Evolutionary conservation across 2,113 vertebrate species (phyloP).

Genomic region (Shinisaurus crocodilurus): DNA sequence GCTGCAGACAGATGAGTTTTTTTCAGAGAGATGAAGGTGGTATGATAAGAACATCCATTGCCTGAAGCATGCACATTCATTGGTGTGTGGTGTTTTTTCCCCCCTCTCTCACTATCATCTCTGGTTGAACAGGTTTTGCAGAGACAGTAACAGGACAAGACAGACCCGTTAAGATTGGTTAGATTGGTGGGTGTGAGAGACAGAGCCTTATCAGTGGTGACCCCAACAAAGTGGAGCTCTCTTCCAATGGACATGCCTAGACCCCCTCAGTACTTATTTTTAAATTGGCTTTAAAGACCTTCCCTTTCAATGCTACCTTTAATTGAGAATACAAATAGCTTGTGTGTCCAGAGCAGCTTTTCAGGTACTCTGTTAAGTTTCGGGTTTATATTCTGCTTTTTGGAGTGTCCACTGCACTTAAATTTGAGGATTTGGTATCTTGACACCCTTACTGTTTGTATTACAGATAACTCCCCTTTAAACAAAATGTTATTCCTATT

Average conservation of each 20-base stretch:
- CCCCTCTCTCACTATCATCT: background rate
- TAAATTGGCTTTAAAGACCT: background rate
- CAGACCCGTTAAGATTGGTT: background rate
- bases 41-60: too few relatives aligned
- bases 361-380: background rate
- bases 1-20: background rate
- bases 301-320: background rate
- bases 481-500: too few relatives aligned
- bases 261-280: background rate
- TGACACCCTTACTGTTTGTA: too few relatives aligned
- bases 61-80: background rate
- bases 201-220: background rate
- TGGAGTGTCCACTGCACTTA: too few relatives aligned
- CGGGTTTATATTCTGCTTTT: background rate
- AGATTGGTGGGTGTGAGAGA: background rate
- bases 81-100: too few relatives aligned
- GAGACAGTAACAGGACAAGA: background rate
- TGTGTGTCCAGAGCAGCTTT: background rate
- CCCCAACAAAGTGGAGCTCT: background rate
- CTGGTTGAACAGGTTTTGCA: background rate
- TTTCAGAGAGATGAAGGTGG: background rate
- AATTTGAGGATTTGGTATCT: too few relatives aligned
- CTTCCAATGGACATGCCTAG: background rate
- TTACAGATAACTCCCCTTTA: too few relatives aligned
- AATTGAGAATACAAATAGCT: background rate